Base-by-base conservation (phyloP, 2,888 invertebrate species). In the Caprella mutica region DNA sequence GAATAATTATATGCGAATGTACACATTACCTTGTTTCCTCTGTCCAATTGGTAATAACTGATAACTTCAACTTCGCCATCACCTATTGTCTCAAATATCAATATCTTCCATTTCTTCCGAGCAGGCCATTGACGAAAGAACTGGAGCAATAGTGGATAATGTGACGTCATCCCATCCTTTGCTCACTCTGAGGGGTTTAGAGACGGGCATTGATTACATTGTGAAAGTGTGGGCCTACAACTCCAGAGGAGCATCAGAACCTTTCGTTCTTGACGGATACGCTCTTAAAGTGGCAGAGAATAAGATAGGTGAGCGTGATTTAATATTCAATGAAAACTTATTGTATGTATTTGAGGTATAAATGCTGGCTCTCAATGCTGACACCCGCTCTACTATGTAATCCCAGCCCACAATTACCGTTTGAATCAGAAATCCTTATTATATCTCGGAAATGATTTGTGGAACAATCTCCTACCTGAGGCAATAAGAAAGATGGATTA, bases 211-310 rank as follows among this genome's bases (percentile, higher is more conserved):
- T 4, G 48, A 26, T n/a, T 48, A 48, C 30, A 30, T 48, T 2
- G 48, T 48, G 19, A 27, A 48, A 30, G 48, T 48, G 2, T 48
- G 48, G 48, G 30, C 48, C 12, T 30, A 17, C 48, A 48, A 48
- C 48, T 21, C 48, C n/a, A 27, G 48, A 5, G 48, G 48, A n/a
- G 48, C 48, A 5, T 48, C 48, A 5, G 30, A 30, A 14, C 48
- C 48, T 2, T 48, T 48, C 30, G 48, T 48, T 17, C 48, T 48
- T 12, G 48, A 48, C 19, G 48, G 48, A 9, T 48, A 48, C 14
- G 48, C 48, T 1, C 30, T 48, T n/a, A 48, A 48, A 29, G 48
- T 48, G n/a, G 48, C 48, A 9, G 48, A 48, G 23, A 48, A 48
- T 30, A 48, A 48, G 21, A 48, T 48, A 48, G 48, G 48, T 48